Evolutionary conservation across 2,113 vertebrate genomes (phyloP).

Genomic region (Amphilophus citrinellus): DNA sequence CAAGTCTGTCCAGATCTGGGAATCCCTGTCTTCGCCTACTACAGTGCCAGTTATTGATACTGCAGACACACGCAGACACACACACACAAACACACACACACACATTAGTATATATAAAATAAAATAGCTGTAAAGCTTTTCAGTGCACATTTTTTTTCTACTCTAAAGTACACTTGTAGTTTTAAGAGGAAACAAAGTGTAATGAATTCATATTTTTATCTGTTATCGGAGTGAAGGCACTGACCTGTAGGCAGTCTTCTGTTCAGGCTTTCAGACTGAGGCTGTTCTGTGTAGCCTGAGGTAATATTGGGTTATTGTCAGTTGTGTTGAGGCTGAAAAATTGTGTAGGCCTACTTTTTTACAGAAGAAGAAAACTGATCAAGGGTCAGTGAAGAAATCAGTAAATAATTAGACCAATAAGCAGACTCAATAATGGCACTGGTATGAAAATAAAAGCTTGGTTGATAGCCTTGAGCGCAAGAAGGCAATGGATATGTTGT

Average conservation of each 20-base stretch:
- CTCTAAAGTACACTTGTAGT: background rate
- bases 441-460: background rate
- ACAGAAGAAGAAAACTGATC: background rate
- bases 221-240: background rate
- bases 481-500: background rate
- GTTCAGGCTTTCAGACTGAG: background rate
- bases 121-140: background rate
- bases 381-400: background rate
- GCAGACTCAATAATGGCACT: background rate
- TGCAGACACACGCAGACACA: no score
- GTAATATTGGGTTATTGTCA: slow-evolving; percentile 4
- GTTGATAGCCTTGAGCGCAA: background rate
- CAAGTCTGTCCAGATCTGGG: slow-evolving; percentile 97
- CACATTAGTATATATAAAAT: no score
- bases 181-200: background rate
- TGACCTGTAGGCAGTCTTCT: slow-evolving; percentile 13
- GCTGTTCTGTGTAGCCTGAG: background rate
- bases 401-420: background rate
- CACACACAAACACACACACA: no score
- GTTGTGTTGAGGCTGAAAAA: background rate
- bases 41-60: slow-evolving; percentile 92
- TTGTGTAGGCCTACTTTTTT: background rate
- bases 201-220: slow-evolving; percentile 1
- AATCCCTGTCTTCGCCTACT: slow-evolving; percentile 95
- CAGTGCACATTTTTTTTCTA: background rate